Base-by-base conservation (phyloP, 2,888 invertebrate genomes). In the Philhelius pedissequus region DNA sequence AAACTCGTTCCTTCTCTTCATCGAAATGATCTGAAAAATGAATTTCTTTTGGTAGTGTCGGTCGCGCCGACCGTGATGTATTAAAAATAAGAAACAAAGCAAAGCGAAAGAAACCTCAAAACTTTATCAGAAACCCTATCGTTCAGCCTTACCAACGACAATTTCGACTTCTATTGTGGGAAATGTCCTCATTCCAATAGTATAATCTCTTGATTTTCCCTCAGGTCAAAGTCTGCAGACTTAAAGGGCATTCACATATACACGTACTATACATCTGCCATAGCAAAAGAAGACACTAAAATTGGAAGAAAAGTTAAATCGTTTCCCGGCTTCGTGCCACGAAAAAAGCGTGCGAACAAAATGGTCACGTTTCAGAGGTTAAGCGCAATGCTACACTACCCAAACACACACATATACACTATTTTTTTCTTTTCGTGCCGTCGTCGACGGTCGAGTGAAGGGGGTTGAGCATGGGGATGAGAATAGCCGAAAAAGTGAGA, bases 301-400 rank as follows among this genome's bases (percentile, higher is more conserved):
- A 83, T 83, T 78, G 83, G 78, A 78, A 78, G 83, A 78, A 83
- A 83, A 83, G 83, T 83, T 83, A 83, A 83, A 83, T 83, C 83
- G 83, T 83, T 83, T 78, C 78, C 78, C 78, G 78, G 74, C 83
- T 78, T 83, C 78, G 83, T 83, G 83, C 74, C 83, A 78, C 78
- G 52, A 74, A 83, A 68, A 73, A 83, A 83, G 78, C 78, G 78
- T 83, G 78, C 83, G 78, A 83, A 83, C 74, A 89, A 35, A 89
- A 90, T 90, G 89, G 90, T 90, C 89, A 89, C 90, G 89, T 89
- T 89, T 86, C 87, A 86, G 88, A 88, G 89, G 89, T 90, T 90
- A 89, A 89, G 88, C 88, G 89, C 87, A 83, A 79, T 79, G 79
- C 83, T 83, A 83, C 79, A 52, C 78, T 70, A 77, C 30, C 45